Conservation (phyloP, 2,888 invertebrate species). For the Actias luna region DNA sequence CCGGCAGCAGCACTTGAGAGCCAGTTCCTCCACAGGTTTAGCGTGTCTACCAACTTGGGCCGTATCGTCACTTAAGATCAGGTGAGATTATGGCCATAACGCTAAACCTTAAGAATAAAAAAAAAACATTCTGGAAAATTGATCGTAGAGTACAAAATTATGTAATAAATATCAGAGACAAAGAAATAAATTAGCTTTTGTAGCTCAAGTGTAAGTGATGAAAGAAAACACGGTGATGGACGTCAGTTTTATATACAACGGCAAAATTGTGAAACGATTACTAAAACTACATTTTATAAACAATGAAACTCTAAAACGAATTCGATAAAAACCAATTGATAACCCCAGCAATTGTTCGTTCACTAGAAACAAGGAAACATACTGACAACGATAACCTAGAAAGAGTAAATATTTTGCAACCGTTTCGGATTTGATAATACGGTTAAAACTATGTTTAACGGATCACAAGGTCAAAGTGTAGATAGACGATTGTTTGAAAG, state of each 20-base stretch:
- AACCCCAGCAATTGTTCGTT: constrained; percentile 42
- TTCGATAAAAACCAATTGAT: constrained; percentile 39
- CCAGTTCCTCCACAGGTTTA: too few species aligned
- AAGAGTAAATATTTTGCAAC: constrained; percentile 18
- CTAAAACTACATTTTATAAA: constrained; percentile 30
- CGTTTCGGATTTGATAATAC: constrained; percentile 1
- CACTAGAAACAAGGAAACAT: constrained; percentile 47
- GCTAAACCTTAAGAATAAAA: too few species aligned
- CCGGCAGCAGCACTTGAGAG: too few species aligned
- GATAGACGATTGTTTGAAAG: constrained; percentile 1
- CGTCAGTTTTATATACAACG: background rate
- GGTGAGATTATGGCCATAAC: too few species aligned
- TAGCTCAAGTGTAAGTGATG: background rate
- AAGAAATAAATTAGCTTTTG: background rate
- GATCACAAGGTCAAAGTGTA: background rate
- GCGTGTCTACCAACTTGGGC: too few species aligned
- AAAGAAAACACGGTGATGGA: background rate
- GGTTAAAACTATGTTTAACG: background rate
- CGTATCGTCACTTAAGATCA: too few species aligned
- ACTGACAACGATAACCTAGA: constrained; percentile 38
- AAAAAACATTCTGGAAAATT: too few species aligned
- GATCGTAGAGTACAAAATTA: too few species aligned
- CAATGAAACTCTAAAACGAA: constrained; percentile 43
- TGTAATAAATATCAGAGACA: too few species aligned
- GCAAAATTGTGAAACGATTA: constrained; percentile 12